These are phyloP conservation scores for Hydrocynus forskahlii DNA, from an alignment of 2,797 vertebrate genomes.

Conservation along the genomic window DNA sequence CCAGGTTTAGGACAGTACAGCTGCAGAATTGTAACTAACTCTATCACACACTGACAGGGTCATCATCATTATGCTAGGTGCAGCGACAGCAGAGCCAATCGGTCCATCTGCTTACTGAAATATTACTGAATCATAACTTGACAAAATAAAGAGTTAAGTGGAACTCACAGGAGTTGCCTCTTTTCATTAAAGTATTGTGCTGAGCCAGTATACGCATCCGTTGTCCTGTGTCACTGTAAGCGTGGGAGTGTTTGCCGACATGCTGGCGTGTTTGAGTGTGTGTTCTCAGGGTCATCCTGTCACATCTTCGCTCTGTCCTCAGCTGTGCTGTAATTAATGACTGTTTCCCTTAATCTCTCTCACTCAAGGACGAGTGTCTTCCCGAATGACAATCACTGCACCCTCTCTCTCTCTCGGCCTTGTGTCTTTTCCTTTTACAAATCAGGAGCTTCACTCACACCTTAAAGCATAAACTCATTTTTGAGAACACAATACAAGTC, in stretches of 20 bases:
- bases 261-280: not conserved
- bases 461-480: not conserved
- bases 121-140: not conserved
- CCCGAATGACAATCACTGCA: conserved; percentile 44
- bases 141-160: not conserved
- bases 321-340: conserved; percentile 51
- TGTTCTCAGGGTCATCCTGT: conserved; percentile 23
- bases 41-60: not conserved
- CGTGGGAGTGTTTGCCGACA: not conserved
- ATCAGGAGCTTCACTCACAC: conserved; percentile 12
- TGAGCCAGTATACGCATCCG: not conserved
- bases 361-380: conserved; percentile 36
- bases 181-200: not conserved
- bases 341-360: conserved; percentile 15
- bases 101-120: not conserved
- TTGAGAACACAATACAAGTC: not conserved
- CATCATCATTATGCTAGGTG: not conserved
- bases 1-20: not conserved
- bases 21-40: not conserved
- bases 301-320: conserved; percentile 39
- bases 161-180: not conserved
- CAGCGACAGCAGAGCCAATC: not conserved
- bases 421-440: conserved; percentile 22
- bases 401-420: not conserved
- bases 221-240: not conserved